Base-by-base conservation (phyloP, 1,140 invertebrate species). In the Ptiloglossa arizonensis region DNA sequence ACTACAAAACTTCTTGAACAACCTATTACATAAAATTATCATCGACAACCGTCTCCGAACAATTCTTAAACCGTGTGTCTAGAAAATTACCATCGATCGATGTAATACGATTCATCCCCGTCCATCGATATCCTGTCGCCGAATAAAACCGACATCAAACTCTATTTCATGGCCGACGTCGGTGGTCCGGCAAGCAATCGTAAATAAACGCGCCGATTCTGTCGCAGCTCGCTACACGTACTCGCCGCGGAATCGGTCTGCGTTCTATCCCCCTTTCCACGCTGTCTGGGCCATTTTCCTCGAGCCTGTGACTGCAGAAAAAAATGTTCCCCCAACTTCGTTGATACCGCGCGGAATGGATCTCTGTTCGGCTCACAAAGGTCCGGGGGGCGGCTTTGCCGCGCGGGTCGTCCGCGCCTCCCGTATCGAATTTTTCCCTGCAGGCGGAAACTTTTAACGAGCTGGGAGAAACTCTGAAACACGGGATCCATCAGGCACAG, bases 391-490 rank as follows among this genome's bases (percentile, higher is more conserved):
- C 35, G 1, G 24, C n/a, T 19, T 52, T 52, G 52, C 22, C 22
- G n/a, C 19, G 59, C 11, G 22, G 24, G 11, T 17, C 29, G 17
- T 13, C 8, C 66, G 5, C 50, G 48, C 19, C n/a, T n/a, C 35
- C 32, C 8, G 11, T 35, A 35, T 78, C 66, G 52, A 69, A 59
- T 76, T 76, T 57, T 72, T 50, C 46, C 29, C 35, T 8, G 9
- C 44, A 32, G 46, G 46, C n/a, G 27, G 38, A 63, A 71, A 78
- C 57, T 78, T 78, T 64, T 72, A 78, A 78, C 75, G 68, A 78
- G 59, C 46, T 54, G 27, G 69, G 68, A 44, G 75, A 72, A 68
- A 71, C 74, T 60, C 8, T 15, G 56, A 62, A 78, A 78, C 68
- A 78, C 48, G 68, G 57, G 57, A 72, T 41, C 56, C 75, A 72